Conservation (phyloP, 2,797 vertebrate species). For the Cynodonichthys magdalenae region DNA sequence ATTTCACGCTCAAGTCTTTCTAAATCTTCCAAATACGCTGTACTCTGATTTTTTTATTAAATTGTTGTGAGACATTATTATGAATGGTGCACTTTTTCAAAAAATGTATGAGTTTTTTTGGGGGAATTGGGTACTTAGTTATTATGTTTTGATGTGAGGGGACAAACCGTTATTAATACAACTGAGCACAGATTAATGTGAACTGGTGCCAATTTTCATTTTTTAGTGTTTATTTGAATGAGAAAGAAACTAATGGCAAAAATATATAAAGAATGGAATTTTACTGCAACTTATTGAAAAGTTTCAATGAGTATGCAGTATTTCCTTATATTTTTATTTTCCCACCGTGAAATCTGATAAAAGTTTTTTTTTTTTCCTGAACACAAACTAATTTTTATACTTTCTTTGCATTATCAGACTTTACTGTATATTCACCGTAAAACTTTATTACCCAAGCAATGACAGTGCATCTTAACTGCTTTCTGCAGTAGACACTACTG, state of each 20-base stretch:
- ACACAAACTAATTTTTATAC: not conserved
- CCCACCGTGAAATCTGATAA: not conserved
- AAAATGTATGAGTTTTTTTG: too few relatives aligned
- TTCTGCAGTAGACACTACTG: not conserved
- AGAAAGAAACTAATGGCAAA: not conserved
- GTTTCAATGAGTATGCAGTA: not conserved
- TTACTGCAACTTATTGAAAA: not conserved
- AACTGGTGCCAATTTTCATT: not conserved
- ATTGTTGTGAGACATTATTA: too few relatives aligned
- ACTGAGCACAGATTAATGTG: not conserved
- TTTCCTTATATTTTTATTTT: not conserved
- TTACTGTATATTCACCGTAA: not conserved
- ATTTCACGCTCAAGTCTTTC: too few relatives aligned
- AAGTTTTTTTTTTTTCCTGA: not conserved
- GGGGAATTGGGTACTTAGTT: too few relatives aligned
- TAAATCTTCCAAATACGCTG: too few relatives aligned
- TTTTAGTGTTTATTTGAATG: not conserved
- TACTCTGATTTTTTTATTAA: too few relatives aligned
- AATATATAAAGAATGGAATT: not conserved
- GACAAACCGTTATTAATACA: too few relatives aligned
- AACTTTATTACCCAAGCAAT: not conserved
- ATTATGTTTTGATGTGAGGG: too few relatives aligned
- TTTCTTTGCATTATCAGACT: too few relatives aligned
- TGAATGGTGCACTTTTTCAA: not conserved
- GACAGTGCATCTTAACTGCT: not conserved